These are phyloP conservation scores for Elephas maximus DNA, from an alignment of 2,113 vertebrate species.

Conservation along the genomic window DNA sequence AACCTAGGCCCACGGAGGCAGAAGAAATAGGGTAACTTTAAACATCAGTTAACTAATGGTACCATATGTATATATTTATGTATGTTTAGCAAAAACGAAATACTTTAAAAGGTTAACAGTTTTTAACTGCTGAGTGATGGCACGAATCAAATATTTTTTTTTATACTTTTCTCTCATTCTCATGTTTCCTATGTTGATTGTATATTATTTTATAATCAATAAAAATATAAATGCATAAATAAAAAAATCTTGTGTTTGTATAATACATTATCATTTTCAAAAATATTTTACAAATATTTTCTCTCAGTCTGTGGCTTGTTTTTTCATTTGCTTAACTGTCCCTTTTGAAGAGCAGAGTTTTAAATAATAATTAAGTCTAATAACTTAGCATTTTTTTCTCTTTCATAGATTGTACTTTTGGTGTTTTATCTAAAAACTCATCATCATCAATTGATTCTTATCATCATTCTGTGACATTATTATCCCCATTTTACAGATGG, in stretches of 20 bases:
- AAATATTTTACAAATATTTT: background rate
- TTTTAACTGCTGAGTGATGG: background rate
- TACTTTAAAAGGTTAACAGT: background rate
- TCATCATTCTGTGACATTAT: background rate
- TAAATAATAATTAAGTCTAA: constrained; percentile 26
- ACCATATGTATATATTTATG: background rate
- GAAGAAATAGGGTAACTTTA: constrained; percentile 48
- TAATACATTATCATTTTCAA: background rate
- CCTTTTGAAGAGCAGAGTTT: background rate
- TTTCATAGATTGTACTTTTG: background rate
- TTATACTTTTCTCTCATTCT: background rate
- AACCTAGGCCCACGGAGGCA: background rate
- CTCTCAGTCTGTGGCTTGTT: background rate
- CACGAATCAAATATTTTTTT: background rate
- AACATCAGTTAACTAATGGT: constrained; percentile 12
- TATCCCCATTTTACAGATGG: background rate
- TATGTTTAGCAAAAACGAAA: constrained; percentile 29
- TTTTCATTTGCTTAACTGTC: background rate
- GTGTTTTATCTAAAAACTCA: background rate
- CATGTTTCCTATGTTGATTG: background rate
- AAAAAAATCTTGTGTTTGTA: background rate
- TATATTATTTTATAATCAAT: background rate
- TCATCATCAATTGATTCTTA: background rate
- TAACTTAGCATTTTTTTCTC: constrained; percentile 7
- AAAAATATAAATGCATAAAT: background rate